Base-by-base conservation (phyloP, 1,140 invertebrate species). In the Tetramorium alpestre region DNA sequence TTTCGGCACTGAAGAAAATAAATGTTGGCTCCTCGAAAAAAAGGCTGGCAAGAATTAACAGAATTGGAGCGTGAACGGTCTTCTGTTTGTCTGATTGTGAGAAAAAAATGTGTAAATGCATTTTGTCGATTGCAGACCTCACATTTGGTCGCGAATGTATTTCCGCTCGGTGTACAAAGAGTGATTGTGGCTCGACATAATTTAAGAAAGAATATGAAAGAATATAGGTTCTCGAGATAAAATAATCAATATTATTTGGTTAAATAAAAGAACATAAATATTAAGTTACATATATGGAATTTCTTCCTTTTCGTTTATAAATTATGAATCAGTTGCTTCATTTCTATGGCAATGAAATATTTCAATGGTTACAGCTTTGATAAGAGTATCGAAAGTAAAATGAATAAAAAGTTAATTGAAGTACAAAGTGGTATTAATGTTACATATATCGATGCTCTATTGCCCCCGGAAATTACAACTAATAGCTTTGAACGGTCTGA, bases 51-150 rank as follows among this genome's bases (percentile, higher is more conserved):
- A 60, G n/a, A 85, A 58, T 28, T 3, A 18, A 51, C 56, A 41
- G 28, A 85, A 85, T 41, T 77, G 44, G 58, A 64, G 58, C 81
- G 22, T 75, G 44, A 54, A 49, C 11, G 22, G 18, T 54, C n/a
- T 25, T 3, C 13, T 49, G 16, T 58, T 49, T 33, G 22, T 18
- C 25, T 51, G 33, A 33, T 33, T 33, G 33, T 33, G 25, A 7
- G 10, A 22, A 76, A 25, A 64, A 73, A 16, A 41, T 3, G 18
- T 18, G 8, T 49, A 85, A 85, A 77, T 41, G 25, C 41, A 41
- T 73, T 28, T 62, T 10, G 56, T 72, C 41, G 8, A 62, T 73
- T 47, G 7, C 33, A 75, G 41, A 28, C 18, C 65, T 1, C 4
- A n/a, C 28, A 16, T n/a, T 33, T 38, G 67, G 18, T n/a, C 22